Percentiles rank a stretch among this genome's conserved stretches.
Conservation (phyloP, 2,888 invertebrate genomes). For the Acleris laterana region DNA sequence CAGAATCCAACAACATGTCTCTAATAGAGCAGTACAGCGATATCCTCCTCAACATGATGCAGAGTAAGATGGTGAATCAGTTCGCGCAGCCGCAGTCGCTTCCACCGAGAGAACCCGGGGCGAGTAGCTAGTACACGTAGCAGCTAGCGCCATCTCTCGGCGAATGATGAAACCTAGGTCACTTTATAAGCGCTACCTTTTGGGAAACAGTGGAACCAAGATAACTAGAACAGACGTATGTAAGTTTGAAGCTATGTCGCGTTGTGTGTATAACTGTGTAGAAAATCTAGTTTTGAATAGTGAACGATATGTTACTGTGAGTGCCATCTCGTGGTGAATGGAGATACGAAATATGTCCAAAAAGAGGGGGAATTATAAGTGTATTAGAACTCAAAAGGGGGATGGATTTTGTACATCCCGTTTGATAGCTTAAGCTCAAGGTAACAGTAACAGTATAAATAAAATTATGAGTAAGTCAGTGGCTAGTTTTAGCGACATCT, state of each 20-base stretch:
- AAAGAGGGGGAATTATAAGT: no score
- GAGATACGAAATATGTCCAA: neutral
- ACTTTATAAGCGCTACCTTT: constrained; percentile 18
- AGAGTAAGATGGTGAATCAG: constrained; percentile 77
- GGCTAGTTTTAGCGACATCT: constrained; percentile 7
- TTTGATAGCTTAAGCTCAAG: no score
- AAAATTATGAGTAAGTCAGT: neutral
- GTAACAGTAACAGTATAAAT: no score
- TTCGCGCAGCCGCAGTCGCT: constrained; percentile 70
- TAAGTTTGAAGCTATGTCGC: neutral
- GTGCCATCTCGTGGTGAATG: constrained; percentile 1
- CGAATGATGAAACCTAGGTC: constrained; percentile 35
- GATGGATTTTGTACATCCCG: no score
- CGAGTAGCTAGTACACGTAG: constrained; percentile 68
- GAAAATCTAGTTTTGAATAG: neutral
- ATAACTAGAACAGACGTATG: neutral
- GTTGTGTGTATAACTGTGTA: neutral
- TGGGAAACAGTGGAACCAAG: constrained; percentile 39
- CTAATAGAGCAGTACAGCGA: constrained; percentile 87
- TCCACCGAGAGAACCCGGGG: constrained; percentile 62
- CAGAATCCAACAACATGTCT: constrained; percentile 75
- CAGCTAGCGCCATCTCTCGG: constrained; percentile 22
- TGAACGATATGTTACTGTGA: neutral
- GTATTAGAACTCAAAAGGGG: no score
- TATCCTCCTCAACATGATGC: constrained; percentile 84